These are phyloP conservation scores for Vulpes ferrilata DNA, from an alignment of 2,113 vertebrate genomes.

Conservation along the genomic window DNA sequence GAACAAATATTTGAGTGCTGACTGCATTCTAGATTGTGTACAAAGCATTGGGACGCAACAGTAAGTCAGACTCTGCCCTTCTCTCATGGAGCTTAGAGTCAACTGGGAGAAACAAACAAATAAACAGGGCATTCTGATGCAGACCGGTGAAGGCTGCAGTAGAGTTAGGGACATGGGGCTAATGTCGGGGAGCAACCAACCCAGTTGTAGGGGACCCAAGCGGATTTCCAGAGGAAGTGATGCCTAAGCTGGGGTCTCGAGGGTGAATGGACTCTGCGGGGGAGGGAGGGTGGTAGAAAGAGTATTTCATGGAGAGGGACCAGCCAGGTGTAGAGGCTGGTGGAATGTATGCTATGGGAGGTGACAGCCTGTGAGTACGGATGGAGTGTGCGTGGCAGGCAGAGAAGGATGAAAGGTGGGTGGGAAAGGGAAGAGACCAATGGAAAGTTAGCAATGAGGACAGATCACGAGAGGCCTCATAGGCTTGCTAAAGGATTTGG, in stretches of 20 bases:
- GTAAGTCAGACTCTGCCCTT: neutral
- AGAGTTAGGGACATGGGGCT: neutral
- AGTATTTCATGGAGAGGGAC: neutral
- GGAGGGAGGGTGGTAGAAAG: neutral
- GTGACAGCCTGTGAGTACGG: neutral
- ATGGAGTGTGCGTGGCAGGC: too few relatives aligned
- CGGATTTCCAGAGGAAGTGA: neutral
- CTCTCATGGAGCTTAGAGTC: neutral
- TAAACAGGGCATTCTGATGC: neutral
- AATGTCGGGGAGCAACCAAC: neutral
- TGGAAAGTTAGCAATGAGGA: neutral
- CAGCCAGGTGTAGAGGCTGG: neutral
- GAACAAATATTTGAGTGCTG: neutral
- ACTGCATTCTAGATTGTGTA: neutral
- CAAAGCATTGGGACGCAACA: neutral
- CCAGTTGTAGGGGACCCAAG: neutral
- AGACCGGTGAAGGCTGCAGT: neutral
- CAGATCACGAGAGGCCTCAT: rapidly evolving
- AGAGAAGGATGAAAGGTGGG: too few relatives aligned
- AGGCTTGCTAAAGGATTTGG: neutral
- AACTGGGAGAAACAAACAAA: constrained; percentile 30
- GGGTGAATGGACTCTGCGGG: neutral
- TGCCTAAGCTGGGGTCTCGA: neutral
- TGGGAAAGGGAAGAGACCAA: neutral
- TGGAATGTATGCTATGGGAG: neutral